Evolutionary conservation across 2,797 vertebrate species (phyloP), one percentile per base, ranked within the genome.

Genomic region (Pangasius krempfi): DNA sequence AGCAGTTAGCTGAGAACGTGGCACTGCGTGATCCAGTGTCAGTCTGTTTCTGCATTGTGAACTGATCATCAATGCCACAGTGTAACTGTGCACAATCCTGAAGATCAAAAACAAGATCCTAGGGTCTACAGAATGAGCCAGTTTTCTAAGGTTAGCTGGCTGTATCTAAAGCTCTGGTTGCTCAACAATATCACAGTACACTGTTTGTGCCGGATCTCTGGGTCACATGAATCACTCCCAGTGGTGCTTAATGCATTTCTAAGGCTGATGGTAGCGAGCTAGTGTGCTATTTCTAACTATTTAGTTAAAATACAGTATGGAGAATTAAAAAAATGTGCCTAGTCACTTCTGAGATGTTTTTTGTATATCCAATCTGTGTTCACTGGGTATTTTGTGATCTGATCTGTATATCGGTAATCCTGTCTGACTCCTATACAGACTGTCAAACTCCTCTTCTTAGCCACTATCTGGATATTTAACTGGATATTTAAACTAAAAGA

Each of bases 1-100:
- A 22, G 13, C 44, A 66, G 81, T 47, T 33, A 68, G 25, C 44
- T 84, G 44, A 66, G 40, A 66, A 2, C n/a, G 25, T 66, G 60
- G 60, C 27, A 70, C n/a, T 70, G 18, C 1, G 20, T 52, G 62
- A 56, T 52, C 62, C n/a, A 7, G 7, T n/a, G 22, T 84, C n/a
- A 50, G 27, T 84, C 14, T 68, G 62, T 84, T 84, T 2, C 13
- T 52, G n/a, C 16, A 13, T 54, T 33, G 47, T 22, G 27, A 68
- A 33, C 27, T 68, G n/a, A 68, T 84, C 82, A 84, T 68, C n/a
- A 50, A 3, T 50, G 44, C 82, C 62, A 66, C 44, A 50, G 60
- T 50, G 4, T 52, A 84, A 68, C 62, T 70, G 44, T 33, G 18
- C 9, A 52, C 64, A 68, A 37, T 84, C 27, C 33, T 47, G 64